These are phyloP conservation scores for Troides aeacus DNA, from an alignment of 2,888 invertebrate genomes.

Conservation along the genomic window DNA sequence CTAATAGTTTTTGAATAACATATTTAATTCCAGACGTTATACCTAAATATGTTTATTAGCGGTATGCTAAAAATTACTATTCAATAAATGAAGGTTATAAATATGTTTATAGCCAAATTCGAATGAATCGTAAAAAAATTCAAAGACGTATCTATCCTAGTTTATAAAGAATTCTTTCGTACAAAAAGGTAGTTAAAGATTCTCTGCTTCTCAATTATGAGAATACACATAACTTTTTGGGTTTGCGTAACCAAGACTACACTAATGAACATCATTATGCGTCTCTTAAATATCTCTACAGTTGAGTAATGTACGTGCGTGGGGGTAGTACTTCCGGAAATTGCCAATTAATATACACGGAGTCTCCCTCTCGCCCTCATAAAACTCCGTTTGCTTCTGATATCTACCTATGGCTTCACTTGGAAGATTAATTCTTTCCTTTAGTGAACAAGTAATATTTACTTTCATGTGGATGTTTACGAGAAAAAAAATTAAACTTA, in stretches of 20 bases:
- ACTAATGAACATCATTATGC: slow-evolving; percentile 13
- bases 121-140: too few species aligned
- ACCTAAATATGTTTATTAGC: too few species aligned
- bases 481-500: neutral
- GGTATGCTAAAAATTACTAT: too few species aligned
- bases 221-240: neutral
- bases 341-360: slow-evolving; percentile 60
- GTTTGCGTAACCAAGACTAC: slow-evolving; percentile 3
- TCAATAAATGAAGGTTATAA: too few species aligned
- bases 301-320: slow-evolving; percentile 49
- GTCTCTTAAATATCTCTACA: slow-evolving; percentile 16
- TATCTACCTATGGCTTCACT: slow-evolving; percentile 15
- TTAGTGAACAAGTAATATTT: slow-evolving; percentile 6
- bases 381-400: slow-evolving; percentile 15
- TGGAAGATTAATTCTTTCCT: slow-evolving; percentile 16
- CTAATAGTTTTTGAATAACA: neutral
- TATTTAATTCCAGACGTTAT: too few species aligned
- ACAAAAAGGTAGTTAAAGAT: neutral
- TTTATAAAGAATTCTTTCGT: too few species aligned
- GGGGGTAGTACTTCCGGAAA: slow-evolving; percentile 53
- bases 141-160: too few species aligned
- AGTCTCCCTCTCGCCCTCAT: slow-evolving; percentile 16
- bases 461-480: slow-evolving; percentile 1
- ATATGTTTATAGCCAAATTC: too few species aligned
- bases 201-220: neutral